Evolutionary conservation across 2,888 invertebrate genomes (phyloP).

Genomic region (Lymantria dispar): DNA sequence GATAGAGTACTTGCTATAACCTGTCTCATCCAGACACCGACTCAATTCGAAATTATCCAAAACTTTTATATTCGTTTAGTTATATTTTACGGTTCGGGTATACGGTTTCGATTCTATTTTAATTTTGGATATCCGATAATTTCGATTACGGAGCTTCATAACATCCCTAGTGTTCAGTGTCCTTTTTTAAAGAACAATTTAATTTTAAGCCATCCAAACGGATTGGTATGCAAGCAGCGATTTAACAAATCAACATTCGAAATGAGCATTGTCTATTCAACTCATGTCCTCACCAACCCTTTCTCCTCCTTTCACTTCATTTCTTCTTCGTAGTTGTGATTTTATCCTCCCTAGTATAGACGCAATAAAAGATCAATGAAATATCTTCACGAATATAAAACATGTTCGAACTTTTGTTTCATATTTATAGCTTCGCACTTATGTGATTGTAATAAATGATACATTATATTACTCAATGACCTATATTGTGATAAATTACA

Average conservation of each 20-base stretch:
- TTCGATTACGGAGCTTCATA: too few relatives aligned
- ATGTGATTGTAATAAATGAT: constrained; percentile 1
- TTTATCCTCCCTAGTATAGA: constrained; percentile 58
- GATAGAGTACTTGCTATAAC: too few relatives aligned
- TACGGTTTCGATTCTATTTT: too few relatives aligned
- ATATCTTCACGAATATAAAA: constrained; percentile 36
- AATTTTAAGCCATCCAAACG: constrained; percentile 43
- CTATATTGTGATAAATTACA: neutral
- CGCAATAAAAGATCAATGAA: constrained; percentile 59
- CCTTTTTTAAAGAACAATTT: constrained; percentile 44
- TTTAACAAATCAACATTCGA: constrained; percentile 66
- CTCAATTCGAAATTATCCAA: too few relatives aligned
- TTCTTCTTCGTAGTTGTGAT: constrained; percentile 65
- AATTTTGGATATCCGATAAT: too few relatives aligned
- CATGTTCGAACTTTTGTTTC: constrained; percentile 22
- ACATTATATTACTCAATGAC: constrained; percentile 1
- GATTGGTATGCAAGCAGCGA: constrained; percentile 62
- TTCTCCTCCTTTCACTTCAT: constrained; percentile 64
- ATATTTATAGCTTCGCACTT: constrained; percentile 4
- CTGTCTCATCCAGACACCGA: too few relatives aligned
- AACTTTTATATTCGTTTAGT: too few relatives aligned
- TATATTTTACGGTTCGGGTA: too few relatives aligned
- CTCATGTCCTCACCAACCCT: constrained; percentile 62
- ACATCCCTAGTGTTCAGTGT: too few relatives aligned
- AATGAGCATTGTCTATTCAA: constrained; percentile 58